Evolutionary conservation across 2,888 invertebrate genomes (phyloP), one percentile per base, ranked within the genome.

Genomic region (Marasmarcha lunaedactyla): DNA sequence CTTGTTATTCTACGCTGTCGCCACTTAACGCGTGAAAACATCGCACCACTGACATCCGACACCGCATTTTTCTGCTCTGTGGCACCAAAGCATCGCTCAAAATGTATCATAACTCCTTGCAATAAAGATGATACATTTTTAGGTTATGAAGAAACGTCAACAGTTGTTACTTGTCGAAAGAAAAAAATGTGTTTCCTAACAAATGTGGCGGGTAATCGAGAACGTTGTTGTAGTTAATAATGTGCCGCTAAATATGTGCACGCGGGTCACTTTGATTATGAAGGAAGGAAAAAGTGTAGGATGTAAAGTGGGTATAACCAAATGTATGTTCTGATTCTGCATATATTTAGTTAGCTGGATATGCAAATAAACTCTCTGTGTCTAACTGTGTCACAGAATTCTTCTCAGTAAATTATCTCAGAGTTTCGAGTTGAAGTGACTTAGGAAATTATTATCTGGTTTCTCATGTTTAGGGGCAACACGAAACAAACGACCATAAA

Each of bases 1-100:
- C 63, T 62, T 77, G 78, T 77, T 78, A 59, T 77, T 73, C 66
- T 65, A 72, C 71, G 57, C 59, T 66, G 76, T 71, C 71, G 63
- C 65, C 77, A 73, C 77, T 76, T 71, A 70, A 60, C 52, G 50
- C 50, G 14, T 34, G 13, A 34, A 34, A 34, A 34, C 34, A 34
- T 34, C 14, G 30, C 20, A 7, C 30, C n/a, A 30, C 30, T 30
- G 30, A n/a, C 30, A 30, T 30, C 30, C 30, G 30, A 9, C 30
- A 30, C 30, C 10, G n/a, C 30, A 10, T 30, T 3, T 30, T 7
- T 20, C 20, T 20, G 7, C n/a, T n/a, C n/a, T n/a, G n/a, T n/a
- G n/a, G n/a, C 20, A 20, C 20, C 4, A 20, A 20, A 20, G 7
- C 7, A 20, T 20, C 20, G 7, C 20, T 20, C 4, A 20, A 20